Percentiles rank a stretch among this genome's conserved stretches.
phyloP scores from a whole-genome alignment of 2,113 vertebrate genomes.

The Hystrix cristata region DNA sequence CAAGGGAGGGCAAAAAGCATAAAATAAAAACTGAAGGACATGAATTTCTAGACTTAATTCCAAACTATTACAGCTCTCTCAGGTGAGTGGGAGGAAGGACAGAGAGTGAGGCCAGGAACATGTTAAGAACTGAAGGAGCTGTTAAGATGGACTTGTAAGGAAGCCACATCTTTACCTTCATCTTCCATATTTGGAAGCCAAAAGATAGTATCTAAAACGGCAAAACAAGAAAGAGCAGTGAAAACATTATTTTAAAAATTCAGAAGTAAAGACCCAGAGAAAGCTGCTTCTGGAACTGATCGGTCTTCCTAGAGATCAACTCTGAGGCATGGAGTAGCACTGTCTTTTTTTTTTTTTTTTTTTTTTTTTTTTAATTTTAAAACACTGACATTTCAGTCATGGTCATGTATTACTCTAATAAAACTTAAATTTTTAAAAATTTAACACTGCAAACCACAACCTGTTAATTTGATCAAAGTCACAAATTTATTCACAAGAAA shows the following conservation, averaged over 20 bases:
- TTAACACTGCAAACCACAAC: background rate
- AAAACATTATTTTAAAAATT: constrained; percentile 46
- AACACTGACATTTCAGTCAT: background rate
- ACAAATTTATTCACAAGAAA: constrained; percentile 28
- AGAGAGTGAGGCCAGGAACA: background rate
- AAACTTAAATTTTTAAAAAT: constrained; percentile 33
- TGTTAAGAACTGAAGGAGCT: background rate
- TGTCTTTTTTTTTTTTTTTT: background rate
- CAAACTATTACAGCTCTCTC: background rate
- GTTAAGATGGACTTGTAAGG: background rate
- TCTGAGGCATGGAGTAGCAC: background rate
- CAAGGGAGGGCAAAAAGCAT: background rate
- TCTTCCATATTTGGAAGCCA: constrained; percentile 66
- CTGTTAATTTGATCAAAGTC: background rate
- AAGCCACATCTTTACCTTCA: constrained; percentile 49
- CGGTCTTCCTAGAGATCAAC: background rate
- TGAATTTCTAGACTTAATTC: constrained; percentile 36
- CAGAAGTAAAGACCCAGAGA: background rate
- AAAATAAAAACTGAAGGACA: background rate
- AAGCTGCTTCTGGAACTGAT: background rate
- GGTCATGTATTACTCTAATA: background rate
- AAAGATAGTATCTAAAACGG: constrained; percentile 63
- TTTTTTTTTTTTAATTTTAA: background rate
- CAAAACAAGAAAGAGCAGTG: constrained; percentile 54
- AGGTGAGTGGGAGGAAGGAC: background rate